Percentiles rank a stretch among this genome's conserved stretches.
phyloP scores from a whole-genome alignment of 2,113 vertebrate genomes.

The Chionomys nivalis region DNA sequence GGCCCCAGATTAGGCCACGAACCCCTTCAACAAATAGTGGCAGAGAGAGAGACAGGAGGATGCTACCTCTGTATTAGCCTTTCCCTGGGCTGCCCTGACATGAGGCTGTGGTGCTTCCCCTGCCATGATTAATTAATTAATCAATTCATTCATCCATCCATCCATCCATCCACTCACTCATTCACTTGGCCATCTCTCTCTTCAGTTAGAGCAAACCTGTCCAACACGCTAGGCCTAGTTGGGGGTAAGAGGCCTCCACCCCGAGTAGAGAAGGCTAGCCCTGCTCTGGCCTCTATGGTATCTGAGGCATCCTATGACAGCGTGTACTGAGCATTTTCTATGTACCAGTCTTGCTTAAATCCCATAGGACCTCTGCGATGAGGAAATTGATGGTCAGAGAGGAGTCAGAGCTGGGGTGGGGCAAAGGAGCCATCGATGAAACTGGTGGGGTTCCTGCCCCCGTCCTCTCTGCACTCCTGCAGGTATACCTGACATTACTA shows the following conservation, averaged over 20 bases:
- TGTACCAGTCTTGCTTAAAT: accelerated
- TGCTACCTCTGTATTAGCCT: background rate
- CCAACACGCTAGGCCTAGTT: background rate
- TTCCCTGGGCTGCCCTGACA: background rate
- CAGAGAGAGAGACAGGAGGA: background rate
- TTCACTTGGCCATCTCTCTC: background rate
- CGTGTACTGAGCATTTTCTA: background rate
- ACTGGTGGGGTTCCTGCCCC: background rate
- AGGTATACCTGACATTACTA: too few relatives aligned
- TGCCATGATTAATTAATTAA: too few relatives aligned
- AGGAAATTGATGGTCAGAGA: background rate
- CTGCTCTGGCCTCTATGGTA: background rate
- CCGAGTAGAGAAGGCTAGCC: background rate
- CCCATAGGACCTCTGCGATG: background rate
- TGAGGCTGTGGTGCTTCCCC: background rate
- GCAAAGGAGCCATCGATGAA: accelerated
- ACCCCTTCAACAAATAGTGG: background rate
- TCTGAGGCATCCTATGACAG: accelerated
- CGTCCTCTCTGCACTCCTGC: background rate
- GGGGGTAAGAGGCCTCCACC: background rate
- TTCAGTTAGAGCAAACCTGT: background rate
- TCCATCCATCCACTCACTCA: accelerated
- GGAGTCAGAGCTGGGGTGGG: background rate
- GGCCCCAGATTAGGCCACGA: too few relatives aligned
- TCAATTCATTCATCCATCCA: accelerated